Conservation (phyloP, 1,140 invertebrate genomes). For the Drosophila persimilis region DNA sequence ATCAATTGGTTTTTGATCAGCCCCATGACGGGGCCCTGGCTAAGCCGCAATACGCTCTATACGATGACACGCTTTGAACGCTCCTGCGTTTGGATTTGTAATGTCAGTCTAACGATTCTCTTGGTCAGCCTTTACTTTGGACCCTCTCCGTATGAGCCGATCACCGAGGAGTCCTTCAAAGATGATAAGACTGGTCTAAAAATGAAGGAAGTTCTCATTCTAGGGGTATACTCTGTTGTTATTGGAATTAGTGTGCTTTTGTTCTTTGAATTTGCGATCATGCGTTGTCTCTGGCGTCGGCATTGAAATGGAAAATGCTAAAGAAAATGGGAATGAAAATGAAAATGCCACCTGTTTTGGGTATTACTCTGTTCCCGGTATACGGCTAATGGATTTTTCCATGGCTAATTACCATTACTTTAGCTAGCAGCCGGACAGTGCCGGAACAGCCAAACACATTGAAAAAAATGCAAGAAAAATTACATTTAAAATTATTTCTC, state of each 20-base stretch:
- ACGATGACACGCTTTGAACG: conserved; percentile 33
- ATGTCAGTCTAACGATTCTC: conserved; percentile 10
- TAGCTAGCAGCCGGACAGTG: conserved; percentile 25
- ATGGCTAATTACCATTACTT: conserved; percentile 78
- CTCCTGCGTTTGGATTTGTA: conserved; percentile 23
- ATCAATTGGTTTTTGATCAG: conserved; percentile 24
- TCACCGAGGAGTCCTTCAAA: background rate
- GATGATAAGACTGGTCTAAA: background rate
- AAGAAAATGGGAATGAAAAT: background rate
- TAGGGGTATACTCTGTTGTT: background rate
- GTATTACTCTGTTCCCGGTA: conserved; percentile 8
- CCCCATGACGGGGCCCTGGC: conserved; percentile 32
- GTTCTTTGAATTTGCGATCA: conserved; percentile 21
- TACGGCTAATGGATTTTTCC: conserved; percentile 74
- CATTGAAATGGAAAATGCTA: background rate
- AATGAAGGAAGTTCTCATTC: fast-evolving
- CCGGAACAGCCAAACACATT: conserved; percentile 31
- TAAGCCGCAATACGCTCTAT: background rate
- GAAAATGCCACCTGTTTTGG: background rate
- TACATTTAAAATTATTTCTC: conserved; percentile 67
- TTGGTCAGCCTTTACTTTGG: conserved; percentile 10
- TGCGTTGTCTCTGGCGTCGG: background rate
- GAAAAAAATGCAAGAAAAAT: conserved; percentile 48
- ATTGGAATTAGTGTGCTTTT: conserved; percentile 7
- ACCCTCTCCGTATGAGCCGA: background rate